A percentile compares a stretch with the other conserved stretches of the same genome.
Evolutionary conservation across 2,888 invertebrate species (phyloP).

Genomic region (Leptinotarsa peninsularis): DNA sequence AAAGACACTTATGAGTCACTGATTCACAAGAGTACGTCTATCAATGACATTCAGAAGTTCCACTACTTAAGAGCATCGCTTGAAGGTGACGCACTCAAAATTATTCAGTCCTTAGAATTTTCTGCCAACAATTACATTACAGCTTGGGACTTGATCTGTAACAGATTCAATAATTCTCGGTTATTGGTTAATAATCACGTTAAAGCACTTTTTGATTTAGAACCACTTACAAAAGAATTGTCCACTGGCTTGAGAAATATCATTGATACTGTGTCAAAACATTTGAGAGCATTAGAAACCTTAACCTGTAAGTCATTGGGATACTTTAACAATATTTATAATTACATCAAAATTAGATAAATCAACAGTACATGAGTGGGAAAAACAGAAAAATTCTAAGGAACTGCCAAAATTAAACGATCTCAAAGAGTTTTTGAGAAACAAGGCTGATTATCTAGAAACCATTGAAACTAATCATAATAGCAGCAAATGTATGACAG

Average conservation of each 20-base stretch:
- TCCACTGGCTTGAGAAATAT: constrained; percentile 7
- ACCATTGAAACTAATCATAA: neutral
- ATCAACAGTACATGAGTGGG: too few species aligned
- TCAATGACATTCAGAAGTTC: too few species aligned
- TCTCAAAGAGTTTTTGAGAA: neutral
- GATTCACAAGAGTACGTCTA: too few species aligned
- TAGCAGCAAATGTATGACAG: too few species aligned
- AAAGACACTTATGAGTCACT: neutral
- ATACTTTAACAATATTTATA: neutral
- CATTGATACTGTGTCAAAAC: constrained; percentile 14
- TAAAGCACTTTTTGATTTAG: constrained; percentile 14
- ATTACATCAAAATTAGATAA: too few species aligned
- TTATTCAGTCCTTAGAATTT: neutral
- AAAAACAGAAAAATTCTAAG: too few species aligned
- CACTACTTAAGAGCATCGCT: neutral
- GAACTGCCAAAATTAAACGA: neutral
- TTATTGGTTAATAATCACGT: constrained; percentile 4
- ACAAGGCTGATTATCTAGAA: neutral
- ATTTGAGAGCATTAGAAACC: constrained; percentile 9
- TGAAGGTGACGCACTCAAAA: neutral
- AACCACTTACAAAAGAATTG: constrained; percentile 10
- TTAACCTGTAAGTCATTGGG: constrained; percentile 15
- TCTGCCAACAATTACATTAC: neutral
- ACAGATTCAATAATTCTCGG: constrained; percentile 4
- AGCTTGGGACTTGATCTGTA: constrained; percentile 17